Conservation (phyloP, 2,797 vertebrate species). For the Gymnocypris eckloni region DNA sequence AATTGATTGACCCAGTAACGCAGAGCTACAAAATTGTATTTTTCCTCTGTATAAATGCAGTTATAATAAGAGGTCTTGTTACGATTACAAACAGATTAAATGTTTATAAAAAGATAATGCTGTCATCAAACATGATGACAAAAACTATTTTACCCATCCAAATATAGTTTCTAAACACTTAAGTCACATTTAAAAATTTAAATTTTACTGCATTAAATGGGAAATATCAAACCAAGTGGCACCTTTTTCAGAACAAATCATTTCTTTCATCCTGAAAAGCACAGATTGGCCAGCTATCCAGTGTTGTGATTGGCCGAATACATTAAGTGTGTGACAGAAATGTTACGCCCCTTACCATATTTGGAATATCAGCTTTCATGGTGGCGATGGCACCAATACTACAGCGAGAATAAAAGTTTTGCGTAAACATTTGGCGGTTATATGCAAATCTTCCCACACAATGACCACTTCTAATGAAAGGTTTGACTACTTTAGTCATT, state of each 20-base stretch:
- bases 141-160: background rate
- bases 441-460: too few relatives aligned
- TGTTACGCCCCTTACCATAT: too few relatives aligned
- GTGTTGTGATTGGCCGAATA: too few relatives aligned
- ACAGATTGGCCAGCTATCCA: too few relatives aligned
- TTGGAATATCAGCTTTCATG: too few relatives aligned
- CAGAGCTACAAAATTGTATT: slow-evolving; percentile 34
- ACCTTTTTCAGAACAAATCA: background rate
- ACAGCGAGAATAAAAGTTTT: too few relatives aligned
- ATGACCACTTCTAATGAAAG: too few relatives aligned
- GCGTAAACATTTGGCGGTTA: too few relatives aligned
- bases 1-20: slow-evolving; percentile 34
- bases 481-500: too few relatives aligned
- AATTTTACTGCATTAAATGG: background rate
- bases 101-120: background rate
- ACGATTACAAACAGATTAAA: background rate
- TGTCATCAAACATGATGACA: background rate
- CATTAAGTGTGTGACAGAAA: too few relatives aligned
- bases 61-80: background rate
- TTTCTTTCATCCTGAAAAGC: background rate
- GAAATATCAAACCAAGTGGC: background rate
- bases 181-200: background rate
- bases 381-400: too few relatives aligned
- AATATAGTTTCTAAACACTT: background rate
- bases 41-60: slow-evolving; percentile 17